Conservation (phyloP, 2,113 vertebrate genomes). For the Tichodroma muraria region DNA sequence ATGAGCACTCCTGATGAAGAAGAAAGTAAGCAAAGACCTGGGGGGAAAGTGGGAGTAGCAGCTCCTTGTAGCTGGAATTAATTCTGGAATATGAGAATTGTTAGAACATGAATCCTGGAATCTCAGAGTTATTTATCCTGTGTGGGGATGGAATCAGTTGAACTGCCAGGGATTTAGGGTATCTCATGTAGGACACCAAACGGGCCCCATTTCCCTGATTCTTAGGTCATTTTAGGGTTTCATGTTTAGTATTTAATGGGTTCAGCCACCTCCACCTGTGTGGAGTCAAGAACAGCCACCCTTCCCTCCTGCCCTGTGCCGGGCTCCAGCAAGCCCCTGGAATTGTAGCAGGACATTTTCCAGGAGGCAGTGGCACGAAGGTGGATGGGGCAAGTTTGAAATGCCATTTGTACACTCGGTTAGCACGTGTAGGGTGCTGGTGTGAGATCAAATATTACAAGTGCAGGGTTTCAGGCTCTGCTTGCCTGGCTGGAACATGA, state of each 20-base stretch:
- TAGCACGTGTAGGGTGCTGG: neutral
- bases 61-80: neutral
- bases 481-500: neutral
- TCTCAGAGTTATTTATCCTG: neutral
- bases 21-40: neutral
- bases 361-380: neutral
- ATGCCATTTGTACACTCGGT: neutral
- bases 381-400: neutral
- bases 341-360: neutral
- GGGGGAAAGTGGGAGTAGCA: neutral
- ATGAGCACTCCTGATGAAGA: neutral
- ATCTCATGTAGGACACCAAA: fast-evolving
- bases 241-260: fast-evolving
- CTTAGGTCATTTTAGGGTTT: fast-evolving
- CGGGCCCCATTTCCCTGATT: neutral
- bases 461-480: neutral
- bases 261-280: neutral
- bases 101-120: neutral
- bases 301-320: neutral
- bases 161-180: neutral
- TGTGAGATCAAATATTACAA: neutral
- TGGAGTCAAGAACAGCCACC: neutral
- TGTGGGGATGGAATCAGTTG: neutral
- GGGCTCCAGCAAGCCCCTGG: neutral
- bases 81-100: neutral